Conservation (phyloP, 2,113 vertebrate species). For the Oncorhynchus masou region DNA sequence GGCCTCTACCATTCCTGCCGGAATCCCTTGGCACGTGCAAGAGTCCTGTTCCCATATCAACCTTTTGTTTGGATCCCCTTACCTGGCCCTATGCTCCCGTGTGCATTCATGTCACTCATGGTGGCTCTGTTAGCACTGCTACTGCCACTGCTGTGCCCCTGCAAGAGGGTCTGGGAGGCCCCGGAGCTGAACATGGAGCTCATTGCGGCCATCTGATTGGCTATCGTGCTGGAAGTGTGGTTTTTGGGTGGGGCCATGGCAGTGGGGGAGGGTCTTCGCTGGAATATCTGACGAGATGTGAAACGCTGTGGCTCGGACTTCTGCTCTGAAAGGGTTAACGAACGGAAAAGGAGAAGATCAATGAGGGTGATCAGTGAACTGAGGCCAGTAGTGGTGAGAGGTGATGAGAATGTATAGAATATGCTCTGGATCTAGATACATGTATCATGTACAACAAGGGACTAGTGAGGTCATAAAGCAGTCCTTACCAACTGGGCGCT, state of each 20-base stretch:
- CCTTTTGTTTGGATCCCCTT: slow-evolving; percentile 4
- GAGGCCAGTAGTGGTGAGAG: neutral
- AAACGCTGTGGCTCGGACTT: slow-evolving; percentile 65
- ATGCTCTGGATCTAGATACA: neutral
- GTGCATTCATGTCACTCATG: slow-evolving; percentile 61
- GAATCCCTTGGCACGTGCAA: neutral
- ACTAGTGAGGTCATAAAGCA: too few relatives aligned
- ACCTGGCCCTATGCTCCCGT: slow-evolving; percentile 63
- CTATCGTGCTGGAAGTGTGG: slow-evolving; percentile 53
- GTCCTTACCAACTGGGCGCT: slow-evolving; percentile 61
- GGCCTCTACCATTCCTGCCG: too few relatives aligned
- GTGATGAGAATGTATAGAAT: neutral
- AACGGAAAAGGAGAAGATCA: slow-evolving; percentile 9
- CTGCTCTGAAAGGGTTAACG: slow-evolving; percentile 56
- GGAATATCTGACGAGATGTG: slow-evolving; percentile 64
- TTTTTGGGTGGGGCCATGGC: slow-evolving; percentile 61
- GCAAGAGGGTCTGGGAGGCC: slow-evolving; percentile 64
- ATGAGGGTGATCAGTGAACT: neutral
- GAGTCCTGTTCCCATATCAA: too few relatives aligned
- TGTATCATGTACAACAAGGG: neutral
- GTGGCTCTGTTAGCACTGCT: slow-evolving; percentile 52
- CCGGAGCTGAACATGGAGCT: slow-evolving; percentile 66
- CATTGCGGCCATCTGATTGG: slow-evolving; percentile 65
- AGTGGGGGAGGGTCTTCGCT: slow-evolving; percentile 62
- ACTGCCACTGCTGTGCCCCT: slow-evolving; percentile 55